A percentile compares a stretch with the other conserved stretches of the same genome.
phyloP scores from a whole-genome alignment of 2,888 invertebrate species.

The Pachycephus smyrnensis region DNA sequence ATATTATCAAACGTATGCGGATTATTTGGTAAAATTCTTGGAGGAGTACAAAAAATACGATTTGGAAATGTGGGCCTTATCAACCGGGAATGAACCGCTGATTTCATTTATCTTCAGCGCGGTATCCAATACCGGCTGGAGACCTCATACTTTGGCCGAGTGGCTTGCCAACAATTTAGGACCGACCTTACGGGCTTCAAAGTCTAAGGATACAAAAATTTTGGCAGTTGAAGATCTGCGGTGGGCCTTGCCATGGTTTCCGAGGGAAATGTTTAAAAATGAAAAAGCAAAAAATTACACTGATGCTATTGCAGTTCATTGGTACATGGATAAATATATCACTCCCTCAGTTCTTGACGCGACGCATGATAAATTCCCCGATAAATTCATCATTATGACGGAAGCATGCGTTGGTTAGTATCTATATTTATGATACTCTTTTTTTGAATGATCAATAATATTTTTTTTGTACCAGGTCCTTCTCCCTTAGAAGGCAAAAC shows the following conservation, averaged over 20 bases:
- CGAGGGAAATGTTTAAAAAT: constrained; percentile 56
- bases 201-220: constrained; percentile 12
- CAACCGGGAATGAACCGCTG: constrained; percentile 86
- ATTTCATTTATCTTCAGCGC: constrained; percentile 73
- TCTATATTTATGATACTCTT: neutral
- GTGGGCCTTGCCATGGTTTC: constrained; percentile 12
- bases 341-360: constrained; percentile 71
- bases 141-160: constrained; percentile 66
- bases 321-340: constrained; percentile 78
- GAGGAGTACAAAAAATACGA: constrained; percentile 79
- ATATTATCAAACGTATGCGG: constrained; percentile 82
- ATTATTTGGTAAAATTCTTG: constrained; percentile 80
- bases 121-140: constrained; percentile 85
- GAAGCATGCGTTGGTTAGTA: constrained; percentile 78
- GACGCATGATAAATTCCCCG: constrained; percentile 73
- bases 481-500: constrained; percentile 70
- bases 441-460: neutral
- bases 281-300: constrained; percentile 71
- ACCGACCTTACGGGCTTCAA: constrained; percentile 9
- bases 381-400: constrained; percentile 80
- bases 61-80: constrained; percentile 88
- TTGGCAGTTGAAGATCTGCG: constrained; percentile 17
- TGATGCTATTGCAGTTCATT: constrained; percentile 85
- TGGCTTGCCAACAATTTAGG: constrained; percentile 18
- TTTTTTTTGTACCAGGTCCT: constrained; percentile 66